Base-by-base conservation (phyloP, 2,113 vertebrate species). In the Lanius collurio region DNA sequence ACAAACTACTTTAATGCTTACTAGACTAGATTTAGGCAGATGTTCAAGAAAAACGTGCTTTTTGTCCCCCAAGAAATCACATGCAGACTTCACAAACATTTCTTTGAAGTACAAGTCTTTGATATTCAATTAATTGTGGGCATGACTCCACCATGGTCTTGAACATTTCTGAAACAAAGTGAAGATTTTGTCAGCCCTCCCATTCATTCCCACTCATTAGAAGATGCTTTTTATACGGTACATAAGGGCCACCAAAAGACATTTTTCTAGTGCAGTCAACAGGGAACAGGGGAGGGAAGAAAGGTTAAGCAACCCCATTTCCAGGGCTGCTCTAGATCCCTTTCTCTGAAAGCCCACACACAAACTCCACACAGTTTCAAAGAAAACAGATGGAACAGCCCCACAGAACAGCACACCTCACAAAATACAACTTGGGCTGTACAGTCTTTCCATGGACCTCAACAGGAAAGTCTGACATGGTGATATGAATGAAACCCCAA, bases 281-380 rank as follows among this genome's bases (percentile, higher is more conserved):
- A 37, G 17, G 18, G 7, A 64, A 18, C 17, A 0, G 8, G 6
- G 9, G 1, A 74, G 16, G 50, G 6, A 55, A 35, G 4, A 62
- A 87, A 77, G 31, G 57, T 46, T 60, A 74, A 87, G 59, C 20
- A 50, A 60, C 7, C 15, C 14, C 13, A 79, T 65, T 91, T 69
- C 37, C 76, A 90, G 82, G 33, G 35, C 57, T 62, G 52, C 37
- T 82, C 53, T 91, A 35, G 57, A 85, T 87, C 27, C 30, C 21
- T 71, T 93, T 18, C 37, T 24, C 18, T 21, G 14, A 90, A 50
- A 91, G 56, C 17, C 28, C 56, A 2, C n/a, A 37, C 8, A 33
- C 30, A 60, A 70, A 24, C 30, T 50, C 42, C 30, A 82, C 46
- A 15, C 15, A 33, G 13, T 63, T 96, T 77, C 59, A 83, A 86